These are phyloP conservation scores for Caradrina clavipalpis DNA, from an alignment of 2,888 invertebrate species.

Conservation along the genomic window DNA sequence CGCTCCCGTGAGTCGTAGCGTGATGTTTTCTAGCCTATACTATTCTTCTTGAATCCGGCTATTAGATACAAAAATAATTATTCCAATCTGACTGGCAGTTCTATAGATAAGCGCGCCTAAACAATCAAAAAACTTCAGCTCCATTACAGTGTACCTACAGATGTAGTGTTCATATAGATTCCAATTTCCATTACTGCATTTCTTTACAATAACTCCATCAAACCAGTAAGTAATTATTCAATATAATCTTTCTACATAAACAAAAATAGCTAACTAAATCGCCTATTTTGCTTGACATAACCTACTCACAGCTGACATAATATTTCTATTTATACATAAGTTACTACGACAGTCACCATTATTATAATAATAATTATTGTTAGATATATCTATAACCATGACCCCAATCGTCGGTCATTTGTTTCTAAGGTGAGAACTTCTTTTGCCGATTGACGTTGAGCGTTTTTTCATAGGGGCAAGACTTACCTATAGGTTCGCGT, in stretches of 20 bases:
- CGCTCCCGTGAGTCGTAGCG: too few relatives aligned
- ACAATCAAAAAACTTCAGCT: too few relatives aligned
- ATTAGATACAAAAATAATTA: too few relatives aligned
- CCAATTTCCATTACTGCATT: background rate
- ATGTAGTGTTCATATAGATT: constrained; percentile 1
- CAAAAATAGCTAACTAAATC: background rate
- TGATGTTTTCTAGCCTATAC: too few relatives aligned
- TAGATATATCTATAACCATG: constrained; percentile 15
- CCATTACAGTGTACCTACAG: too few relatives aligned
- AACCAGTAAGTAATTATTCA: constrained; percentile 14
- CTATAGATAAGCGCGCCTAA: too few relatives aligned
- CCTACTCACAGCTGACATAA: constrained; percentile 8
- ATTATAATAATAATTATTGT: constrained; percentile 8
- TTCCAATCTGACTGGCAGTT: too few relatives aligned
- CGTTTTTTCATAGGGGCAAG: too few relatives aligned
- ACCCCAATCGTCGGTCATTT: constrained; percentile 20
- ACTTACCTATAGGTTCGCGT: too few relatives aligned
- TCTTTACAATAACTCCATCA: background rate
- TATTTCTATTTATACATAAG: constrained; percentile 13
- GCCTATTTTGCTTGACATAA: constrained; percentile 1
- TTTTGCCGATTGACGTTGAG: too few relatives aligned
- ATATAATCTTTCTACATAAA: constrained; percentile 29
- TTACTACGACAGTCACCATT: background rate
- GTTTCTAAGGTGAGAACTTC: background rate
- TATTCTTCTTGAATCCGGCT: too few relatives aligned